Evolutionary conservation across 2,113 vertebrate genomes (phyloP).

Genomic region (Entelurus aequoreus): DNA sequence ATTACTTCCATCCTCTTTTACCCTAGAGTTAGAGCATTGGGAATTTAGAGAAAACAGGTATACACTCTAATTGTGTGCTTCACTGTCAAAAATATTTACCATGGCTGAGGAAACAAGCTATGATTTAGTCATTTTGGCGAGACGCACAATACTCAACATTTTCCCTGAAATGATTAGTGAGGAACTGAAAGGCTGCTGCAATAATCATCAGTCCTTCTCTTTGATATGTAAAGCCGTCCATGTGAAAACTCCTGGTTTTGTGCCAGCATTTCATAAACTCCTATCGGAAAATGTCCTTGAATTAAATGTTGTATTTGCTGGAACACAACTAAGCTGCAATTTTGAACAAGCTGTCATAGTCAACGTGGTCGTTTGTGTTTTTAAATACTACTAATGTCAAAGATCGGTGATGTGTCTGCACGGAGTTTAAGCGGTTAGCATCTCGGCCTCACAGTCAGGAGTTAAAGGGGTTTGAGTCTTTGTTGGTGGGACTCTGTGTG

Average conservation of each 20-base stretch:
- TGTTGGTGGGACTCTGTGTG: too few species aligned
- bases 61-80: conserved; percentile 46
- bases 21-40: conserved; percentile 27
- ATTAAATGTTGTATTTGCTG: neutral
- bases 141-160: conserved; percentile 17
- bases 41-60: conserved; percentile 47
- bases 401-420: too few species aligned
- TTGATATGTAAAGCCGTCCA: conserved; percentile 9
- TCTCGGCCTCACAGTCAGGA: too few species aligned
- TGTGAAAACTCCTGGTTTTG: neutral
- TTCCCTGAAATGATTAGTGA: conserved; percentile 36
- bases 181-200: conserved; percentile 18
- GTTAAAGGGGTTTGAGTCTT: too few species aligned
- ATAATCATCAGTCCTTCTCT: conserved; percentile 18
- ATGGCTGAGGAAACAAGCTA: conserved; percentile 46
- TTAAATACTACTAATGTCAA: too few species aligned
- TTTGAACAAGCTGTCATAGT: too few species aligned
- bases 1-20: conserved; percentile 29
- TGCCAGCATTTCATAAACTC: neutral
- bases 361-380: too few species aligned
- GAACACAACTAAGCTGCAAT: too few species aligned
- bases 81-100: conserved; percentile 53
- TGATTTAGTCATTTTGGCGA: conserved; percentile 41
- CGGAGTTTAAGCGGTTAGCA: too few species aligned
- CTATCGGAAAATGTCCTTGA: neutral